Evolutionary conservation across 2,888 invertebrate species (phyloP), one percentile per base, ranked within the genome.

Genomic region (Scotopteryx bipunctaria): DNA sequence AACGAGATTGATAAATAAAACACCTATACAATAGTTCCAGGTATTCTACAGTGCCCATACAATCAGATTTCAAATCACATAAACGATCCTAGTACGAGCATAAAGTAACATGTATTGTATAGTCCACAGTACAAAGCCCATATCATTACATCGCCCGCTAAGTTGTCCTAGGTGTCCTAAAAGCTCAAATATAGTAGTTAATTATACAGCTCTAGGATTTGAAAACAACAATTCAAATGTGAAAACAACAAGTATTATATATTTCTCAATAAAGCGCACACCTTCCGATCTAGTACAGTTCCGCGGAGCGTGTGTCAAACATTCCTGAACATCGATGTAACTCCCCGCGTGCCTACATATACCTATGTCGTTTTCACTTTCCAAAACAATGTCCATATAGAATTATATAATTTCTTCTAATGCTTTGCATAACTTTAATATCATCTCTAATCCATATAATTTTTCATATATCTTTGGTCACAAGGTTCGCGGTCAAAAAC

Each of bases 61-160:
- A 38, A 33, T 14, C 11, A 37, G 16, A 53, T 43, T 43, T 47
- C 0, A 35, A 48, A 48, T 44, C 33, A 40, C 33, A 32, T 15
- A 14, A 25, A 21, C 27, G 33, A 33, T 19, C 17, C 32, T 46
- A 38, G 16, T 40, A 25, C 5, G 9, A 5, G 14, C 25, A 23
- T 6, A 25, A 33, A 37, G 3, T 8, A 21, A 19, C 9, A 35
- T 41, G 31, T 21, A 23, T 15, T 35, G 23, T 37, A 49, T 44
- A 47, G 9, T 25, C 33, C 42, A 45, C n/a, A 23, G 19, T 35
- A 29, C 35, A 49, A 47, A 47, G 9, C 29, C 33, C 42, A 45
- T 51, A 19, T 49, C 62, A 55, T 43, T 43, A 54, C 51, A 65
- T 42, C 29, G 36, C 49, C 57, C 37, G 44, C 55, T 59, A 61